These are phyloP conservation scores for Gryon sp. DNA, from an alignment of 1,140 invertebrate species.

Conservation along the genomic window DNA sequence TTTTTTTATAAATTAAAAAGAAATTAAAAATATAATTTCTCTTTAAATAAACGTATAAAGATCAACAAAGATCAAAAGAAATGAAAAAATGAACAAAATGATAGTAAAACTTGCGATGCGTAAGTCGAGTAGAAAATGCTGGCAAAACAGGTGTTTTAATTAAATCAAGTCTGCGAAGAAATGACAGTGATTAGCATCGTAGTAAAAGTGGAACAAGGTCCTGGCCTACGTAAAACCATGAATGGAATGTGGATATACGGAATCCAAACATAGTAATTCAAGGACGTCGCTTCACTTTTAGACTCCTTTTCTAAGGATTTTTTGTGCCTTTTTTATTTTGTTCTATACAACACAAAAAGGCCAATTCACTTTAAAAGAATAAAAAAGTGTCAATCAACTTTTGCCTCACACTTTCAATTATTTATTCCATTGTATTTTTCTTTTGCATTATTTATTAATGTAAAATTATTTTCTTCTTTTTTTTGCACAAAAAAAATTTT, in stretches of 20 bases:
- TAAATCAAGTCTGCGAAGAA: slow-evolving; percentile 47
- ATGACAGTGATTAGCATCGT: slow-evolving; percentile 63
- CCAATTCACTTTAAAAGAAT: no score
- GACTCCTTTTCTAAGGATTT: background rate
- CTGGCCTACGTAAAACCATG: slow-evolving; percentile 65
- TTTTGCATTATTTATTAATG: no score
- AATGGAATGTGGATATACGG: slow-evolving; percentile 59
- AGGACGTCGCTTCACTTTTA: slow-evolving; percentile 21
- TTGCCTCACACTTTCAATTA: no score
- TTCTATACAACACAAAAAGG: no score
- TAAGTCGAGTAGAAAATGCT: slow-evolving; percentile 32
- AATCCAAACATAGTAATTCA: slow-evolving; percentile 51
- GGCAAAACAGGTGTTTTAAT: slow-evolving; percentile 39
- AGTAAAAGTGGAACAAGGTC: slow-evolving; percentile 73
- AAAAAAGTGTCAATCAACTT: no score
- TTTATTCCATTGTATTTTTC: no score
- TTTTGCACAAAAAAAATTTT: no score
- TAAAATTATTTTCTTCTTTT: no score
- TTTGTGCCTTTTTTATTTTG: background rate
- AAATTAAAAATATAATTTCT: no score
- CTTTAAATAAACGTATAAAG: no score
- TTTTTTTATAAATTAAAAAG: no score
- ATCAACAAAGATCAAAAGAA: no score
- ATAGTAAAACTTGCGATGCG: slow-evolving; percentile 3
- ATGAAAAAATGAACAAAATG: background rate